Evolutionary conservation across 2,113 vertebrate species (phyloP).

Genomic region (Phrynocephalus versicolor): DNA sequence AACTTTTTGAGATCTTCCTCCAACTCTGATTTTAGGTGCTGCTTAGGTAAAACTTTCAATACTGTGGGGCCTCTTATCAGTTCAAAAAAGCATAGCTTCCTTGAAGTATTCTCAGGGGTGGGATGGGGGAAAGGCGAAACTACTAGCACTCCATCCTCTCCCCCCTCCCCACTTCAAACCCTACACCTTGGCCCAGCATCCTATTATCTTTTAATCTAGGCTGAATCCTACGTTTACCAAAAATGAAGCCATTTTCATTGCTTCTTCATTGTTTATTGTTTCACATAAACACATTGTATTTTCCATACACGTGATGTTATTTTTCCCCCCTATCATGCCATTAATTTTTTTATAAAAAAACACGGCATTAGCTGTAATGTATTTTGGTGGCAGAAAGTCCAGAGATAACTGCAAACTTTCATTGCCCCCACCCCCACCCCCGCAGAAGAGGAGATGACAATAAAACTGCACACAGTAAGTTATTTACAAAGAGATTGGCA

Average conservation of each 20-base stretch:
- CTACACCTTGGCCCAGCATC: slow-evolving; percentile 44
- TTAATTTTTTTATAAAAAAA: too few relatives aligned
- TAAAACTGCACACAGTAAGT: slow-evolving; percentile 32
- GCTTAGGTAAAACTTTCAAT: neutral
- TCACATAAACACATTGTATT: neutral
- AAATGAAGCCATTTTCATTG: slow-evolving; percentile 38
- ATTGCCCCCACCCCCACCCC: neutral
- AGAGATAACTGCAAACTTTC: slow-evolving; percentile 34
- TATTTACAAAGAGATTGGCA: slow-evolving; percentile 47
- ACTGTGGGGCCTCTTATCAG: neutral
- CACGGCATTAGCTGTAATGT: neutral
- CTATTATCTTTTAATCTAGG: slow-evolving; percentile 12
- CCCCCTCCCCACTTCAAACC: neutral
- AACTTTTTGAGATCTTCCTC: neutral
- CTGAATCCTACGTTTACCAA: slow-evolving; percentile 48
- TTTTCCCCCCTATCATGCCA: too few relatives aligned
- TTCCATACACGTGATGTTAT: too few relatives aligned
- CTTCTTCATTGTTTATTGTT: too few relatives aligned
- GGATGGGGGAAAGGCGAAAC: too few relatives aligned
- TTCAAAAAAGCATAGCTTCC: too few relatives aligned
- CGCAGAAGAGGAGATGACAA: slow-evolving; percentile 16
- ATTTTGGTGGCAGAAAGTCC: slow-evolving; percentile 18
- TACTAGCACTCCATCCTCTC: neutral
- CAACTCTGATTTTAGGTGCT: neutral
- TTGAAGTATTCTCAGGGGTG: too few relatives aligned